Conservation (phyloP, 92 coral and sea anemone genomes). For the Heliopora coerulea region DNA sequence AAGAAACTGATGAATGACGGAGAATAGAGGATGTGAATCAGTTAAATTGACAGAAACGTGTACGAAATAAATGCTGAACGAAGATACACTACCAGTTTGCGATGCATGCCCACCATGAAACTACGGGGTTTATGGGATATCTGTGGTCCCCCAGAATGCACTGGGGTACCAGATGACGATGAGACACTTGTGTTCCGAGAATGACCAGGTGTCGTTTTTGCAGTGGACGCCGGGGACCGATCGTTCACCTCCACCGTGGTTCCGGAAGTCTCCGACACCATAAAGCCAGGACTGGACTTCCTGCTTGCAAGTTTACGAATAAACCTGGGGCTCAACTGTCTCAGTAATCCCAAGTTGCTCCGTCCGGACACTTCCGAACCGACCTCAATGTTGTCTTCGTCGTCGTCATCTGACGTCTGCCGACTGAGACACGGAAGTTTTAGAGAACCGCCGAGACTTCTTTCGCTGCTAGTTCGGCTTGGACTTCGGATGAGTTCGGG, state of each 20-base stretch:
- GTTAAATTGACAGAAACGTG: too few relatives aligned
- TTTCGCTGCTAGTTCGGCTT: conserved; percentile 32
- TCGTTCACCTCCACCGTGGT: background rate
- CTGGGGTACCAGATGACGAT: conserved; percentile 56
- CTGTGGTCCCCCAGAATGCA: conserved; percentile 60
- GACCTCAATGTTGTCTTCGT: conserved; percentile 22
- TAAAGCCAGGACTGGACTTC: conserved; percentile 3
- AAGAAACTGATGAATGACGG: too few relatives aligned
- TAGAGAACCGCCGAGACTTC: conserved; percentile 16
- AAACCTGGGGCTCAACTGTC: conserved; percentile 34
- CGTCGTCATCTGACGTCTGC: conserved; percentile 40
- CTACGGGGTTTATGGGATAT: conserved; percentile 68
- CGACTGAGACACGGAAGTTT: conserved; percentile 45
- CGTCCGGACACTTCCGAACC: conserved; percentile 27
- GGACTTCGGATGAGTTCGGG: conserved; percentile 27
- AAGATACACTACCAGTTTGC: conserved; percentile 88
- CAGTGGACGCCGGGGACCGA: conserved; percentile 13
- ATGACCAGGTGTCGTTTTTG: conserved; percentile 21
- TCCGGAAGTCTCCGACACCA: conserved; percentile 6
- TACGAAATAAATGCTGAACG: too few relatives aligned
- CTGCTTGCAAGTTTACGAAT: conserved; percentile 12
- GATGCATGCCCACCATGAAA: conserved; percentile 86
- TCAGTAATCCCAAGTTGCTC: conserved; percentile 22
- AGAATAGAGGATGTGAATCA: too few relatives aligned
- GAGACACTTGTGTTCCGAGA: conserved; percentile 65